phyloP scores from a whole-genome alignment of 23 tunicate species.

The Styela clava region DNA sequence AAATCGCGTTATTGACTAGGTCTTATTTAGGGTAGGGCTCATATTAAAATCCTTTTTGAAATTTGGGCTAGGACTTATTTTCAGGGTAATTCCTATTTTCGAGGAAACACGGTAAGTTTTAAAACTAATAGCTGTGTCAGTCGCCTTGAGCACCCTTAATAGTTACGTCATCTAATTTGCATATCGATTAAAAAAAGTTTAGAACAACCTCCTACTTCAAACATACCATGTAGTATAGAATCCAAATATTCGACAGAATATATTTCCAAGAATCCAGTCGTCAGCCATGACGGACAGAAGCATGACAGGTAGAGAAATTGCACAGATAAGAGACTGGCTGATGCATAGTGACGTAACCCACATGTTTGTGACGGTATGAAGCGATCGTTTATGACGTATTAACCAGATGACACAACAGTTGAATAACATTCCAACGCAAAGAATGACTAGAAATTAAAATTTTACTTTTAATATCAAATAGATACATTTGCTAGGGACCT shows the following conservation, averaged over 20 bases:
- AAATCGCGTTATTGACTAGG: no score
- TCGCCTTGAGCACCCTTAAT: no score
- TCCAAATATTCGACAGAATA: slow-evolving; percentile 61
- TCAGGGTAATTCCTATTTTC: no score
- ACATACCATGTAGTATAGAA: slow-evolving; percentile 66
- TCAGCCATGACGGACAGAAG: slow-evolving; percentile 29
- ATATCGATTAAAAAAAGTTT: no score
- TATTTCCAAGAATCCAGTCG: slow-evolving; percentile 51
- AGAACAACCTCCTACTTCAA: neutral
- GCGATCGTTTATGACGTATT: slow-evolving; percentile 41
- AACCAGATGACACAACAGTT: slow-evolving; percentile 61
- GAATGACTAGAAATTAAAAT: slow-evolving; percentile 32
- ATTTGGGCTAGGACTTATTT: no score
- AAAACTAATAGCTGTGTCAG: no score
- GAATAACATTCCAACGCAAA: slow-evolving; percentile 40
- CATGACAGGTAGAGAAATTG: slow-evolving; percentile 33
- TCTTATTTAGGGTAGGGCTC: no score
- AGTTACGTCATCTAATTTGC: no score
- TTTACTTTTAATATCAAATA: neutral
- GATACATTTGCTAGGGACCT: no score
- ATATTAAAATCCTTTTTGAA: no score
- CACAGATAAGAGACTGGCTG: slow-evolving; percentile 50
- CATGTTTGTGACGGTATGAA: slow-evolving; percentile 64
- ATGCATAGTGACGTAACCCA: slow-evolving; percentile 78
- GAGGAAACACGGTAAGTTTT: no score